Evolutionary conservation across 37 sponge, comb jelly and placozoan genomes (phyloP).

Genomic region (Dysidea cf. avara): DNA sequence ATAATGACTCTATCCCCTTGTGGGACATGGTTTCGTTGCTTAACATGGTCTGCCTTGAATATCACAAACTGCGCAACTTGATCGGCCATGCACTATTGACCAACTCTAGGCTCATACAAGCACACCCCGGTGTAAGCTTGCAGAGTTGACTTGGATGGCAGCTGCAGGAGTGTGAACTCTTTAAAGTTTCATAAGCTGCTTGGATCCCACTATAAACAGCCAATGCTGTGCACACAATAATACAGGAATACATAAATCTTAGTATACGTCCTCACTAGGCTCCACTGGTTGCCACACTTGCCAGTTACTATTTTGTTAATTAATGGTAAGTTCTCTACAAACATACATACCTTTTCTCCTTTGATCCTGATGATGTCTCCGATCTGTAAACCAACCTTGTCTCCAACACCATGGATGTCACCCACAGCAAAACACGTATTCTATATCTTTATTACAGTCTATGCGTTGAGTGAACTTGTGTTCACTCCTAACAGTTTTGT

Average conservation of each 20-base stretch:
- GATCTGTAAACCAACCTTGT: background rate
- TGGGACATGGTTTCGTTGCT: too few species aligned
- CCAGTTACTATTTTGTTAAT: background rate
- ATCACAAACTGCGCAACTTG: too few species aligned
- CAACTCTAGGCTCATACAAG: background rate
- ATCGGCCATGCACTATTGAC: background rate
- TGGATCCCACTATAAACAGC: too few species aligned
- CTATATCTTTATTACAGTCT: background rate
- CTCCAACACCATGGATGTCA: background rate
- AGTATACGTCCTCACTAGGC: background rate
- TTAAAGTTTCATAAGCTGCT: too few species aligned
- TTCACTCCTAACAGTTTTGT: too few species aligned
- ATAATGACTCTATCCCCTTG: too few species aligned
- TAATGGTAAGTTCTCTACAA: background rate
- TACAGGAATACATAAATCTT: too few species aligned
- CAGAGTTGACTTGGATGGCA: conserved; percentile 2
- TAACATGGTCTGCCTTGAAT: too few species aligned
- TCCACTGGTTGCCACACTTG: background rate
- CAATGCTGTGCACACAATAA: too few species aligned
- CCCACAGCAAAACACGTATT: background rate
- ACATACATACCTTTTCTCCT: background rate
- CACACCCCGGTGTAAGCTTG: conserved; percentile 10
- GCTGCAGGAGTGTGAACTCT: background rate
- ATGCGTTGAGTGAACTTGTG: too few species aligned
- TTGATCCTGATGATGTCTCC: background rate